These are phyloP conservation scores for Semnopithecus entellus DNA, from an alignment of 2,113 vertebrate genomes.

Conservation along the genomic window DNA sequence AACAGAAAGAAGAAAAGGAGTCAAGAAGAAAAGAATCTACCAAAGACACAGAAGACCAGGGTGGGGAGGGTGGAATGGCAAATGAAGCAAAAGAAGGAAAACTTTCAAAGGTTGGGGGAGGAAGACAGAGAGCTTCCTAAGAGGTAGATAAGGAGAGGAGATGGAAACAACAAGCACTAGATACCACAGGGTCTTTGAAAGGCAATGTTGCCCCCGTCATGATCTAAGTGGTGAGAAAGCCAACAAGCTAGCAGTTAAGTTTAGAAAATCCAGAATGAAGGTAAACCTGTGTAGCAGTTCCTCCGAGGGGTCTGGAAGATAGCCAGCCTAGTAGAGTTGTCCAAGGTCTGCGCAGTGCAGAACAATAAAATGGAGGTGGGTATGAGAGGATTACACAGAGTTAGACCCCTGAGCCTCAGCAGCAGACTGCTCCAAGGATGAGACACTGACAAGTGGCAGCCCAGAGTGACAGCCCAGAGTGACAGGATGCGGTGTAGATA, in stretches of 20 bases:
- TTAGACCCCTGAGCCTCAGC: neutral
- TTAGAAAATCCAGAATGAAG: neutral
- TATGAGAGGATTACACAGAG: neutral
- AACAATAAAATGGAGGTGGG: neutral
- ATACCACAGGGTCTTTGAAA: neutral
- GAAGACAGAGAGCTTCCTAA: neutral
- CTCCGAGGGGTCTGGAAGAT: neutral
- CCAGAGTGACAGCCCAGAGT: too few species aligned
- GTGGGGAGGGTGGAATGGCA: neutral
- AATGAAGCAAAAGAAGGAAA: neutral
- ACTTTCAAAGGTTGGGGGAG: neutral
- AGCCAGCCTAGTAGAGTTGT: neutral
- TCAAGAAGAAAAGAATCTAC: neutral
- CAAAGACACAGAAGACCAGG: neutral
- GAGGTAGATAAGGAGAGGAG: neutral
- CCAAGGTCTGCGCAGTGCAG: neutral
- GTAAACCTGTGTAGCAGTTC: neutral
- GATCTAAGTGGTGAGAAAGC: neutral
- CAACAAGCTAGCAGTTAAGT: fast-evolving
- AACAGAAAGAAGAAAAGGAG: neutral
- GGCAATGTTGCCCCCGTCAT: neutral
- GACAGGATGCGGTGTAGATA: neutral
- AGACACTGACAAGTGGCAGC: neutral
- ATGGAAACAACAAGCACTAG: too few species aligned
- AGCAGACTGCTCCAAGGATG: neutral